phyloP scores from a whole-genome alignment of 2,888 invertebrate species.

The Heliconius erato region DNA sequence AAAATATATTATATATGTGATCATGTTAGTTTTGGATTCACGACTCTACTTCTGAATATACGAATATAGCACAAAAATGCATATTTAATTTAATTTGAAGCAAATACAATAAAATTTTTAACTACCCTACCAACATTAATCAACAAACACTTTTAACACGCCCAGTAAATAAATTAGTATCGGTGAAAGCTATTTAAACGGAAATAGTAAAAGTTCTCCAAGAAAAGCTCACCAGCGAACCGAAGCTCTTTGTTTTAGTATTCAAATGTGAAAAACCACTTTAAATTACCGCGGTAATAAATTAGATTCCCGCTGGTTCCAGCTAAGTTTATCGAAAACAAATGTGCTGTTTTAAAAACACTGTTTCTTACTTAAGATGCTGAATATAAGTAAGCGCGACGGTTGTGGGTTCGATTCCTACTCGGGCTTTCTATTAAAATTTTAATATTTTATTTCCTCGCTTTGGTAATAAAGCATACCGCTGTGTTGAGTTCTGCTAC shows the following conservation, averaged over 20 bases:
- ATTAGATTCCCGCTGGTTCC: slow-evolving; percentile 50
- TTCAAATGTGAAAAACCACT: slow-evolving; percentile 52
- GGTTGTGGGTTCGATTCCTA: not conserved
- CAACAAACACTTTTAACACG: slow-evolving; percentile 56
- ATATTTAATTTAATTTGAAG: not conserved
- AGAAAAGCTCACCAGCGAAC: slow-evolving; percentile 30
- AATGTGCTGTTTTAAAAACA: slow-evolving; percentile 31
- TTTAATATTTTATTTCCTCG: not conserved
- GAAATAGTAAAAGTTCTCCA: slow-evolving; percentile 33
- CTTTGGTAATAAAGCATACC: not conserved
- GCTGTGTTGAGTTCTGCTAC: no score
- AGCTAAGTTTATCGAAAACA: slow-evolving; percentile 39
- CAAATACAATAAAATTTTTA: not conserved
- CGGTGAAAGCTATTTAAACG: slow-evolving; percentile 63
- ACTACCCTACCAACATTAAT: slow-evolving; percentile 15
- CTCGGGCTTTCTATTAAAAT: not conserved
- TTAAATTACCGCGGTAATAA: slow-evolving; percentile 39
- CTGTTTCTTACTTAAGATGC: slow-evolving; percentile 19
- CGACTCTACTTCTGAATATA: not conserved
- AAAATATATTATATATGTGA: no score
- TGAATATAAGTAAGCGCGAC: not conserved
- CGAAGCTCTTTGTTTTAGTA: slow-evolving; percentile 56
- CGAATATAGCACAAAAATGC: not conserved
- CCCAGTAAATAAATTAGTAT: slow-evolving; percentile 65
- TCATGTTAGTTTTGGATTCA: no score